A percentile compares a stretch with the other conserved stretches of the same genome.
phyloP scores from a whole-genome alignment of 1,140 invertebrate genomes.

The Chironomus tepperi region DNA sequence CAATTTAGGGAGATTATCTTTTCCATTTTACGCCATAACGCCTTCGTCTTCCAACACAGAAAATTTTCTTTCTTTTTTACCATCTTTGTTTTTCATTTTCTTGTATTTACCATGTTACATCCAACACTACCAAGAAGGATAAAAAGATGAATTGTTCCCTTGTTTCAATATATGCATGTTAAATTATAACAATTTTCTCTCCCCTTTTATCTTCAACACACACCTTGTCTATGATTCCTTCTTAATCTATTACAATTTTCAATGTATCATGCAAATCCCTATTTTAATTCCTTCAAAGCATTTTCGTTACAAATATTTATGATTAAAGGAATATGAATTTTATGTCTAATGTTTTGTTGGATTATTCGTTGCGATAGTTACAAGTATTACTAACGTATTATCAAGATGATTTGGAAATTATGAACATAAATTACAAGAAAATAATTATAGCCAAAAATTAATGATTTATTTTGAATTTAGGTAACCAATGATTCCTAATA shows the following conservation, averaged over 20 bases:
- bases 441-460: no score
- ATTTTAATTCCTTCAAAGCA: background rate
- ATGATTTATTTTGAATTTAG: no score
- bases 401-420: no score
- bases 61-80: background rate
- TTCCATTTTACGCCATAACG: background rate
- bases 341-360: no score
- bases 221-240: no score
- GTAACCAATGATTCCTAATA: no score
- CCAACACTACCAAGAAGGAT: background rate
- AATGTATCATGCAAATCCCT: background rate
- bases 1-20: constrained; percentile 21
- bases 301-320: no score
- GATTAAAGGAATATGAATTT: no score
- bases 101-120: no score
- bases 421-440: no score
- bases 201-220: background rate
- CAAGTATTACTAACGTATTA: no score
- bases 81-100: background rate
- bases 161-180: background rate
- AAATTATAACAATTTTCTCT: background rate
- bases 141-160: background rate
- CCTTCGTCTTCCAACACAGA: background rate
- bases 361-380: no score
- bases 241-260: constrained; percentile 1